Conservation (phyloP, 2,797 vertebrate genomes). For the Falco columbarius region DNA sequence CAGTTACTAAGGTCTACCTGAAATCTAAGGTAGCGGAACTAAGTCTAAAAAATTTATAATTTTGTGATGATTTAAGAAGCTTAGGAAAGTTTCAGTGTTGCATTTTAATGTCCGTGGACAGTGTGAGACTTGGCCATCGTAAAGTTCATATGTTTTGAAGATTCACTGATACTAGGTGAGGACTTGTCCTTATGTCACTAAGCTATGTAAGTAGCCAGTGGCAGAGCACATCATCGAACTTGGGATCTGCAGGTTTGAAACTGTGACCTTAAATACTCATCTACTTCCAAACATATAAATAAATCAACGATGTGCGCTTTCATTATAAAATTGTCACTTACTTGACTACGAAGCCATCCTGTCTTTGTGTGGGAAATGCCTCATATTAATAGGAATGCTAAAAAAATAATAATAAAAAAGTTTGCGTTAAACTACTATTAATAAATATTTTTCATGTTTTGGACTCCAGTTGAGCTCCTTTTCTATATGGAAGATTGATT, state of each 20-base stretch:
- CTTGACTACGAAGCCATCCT: background rate
- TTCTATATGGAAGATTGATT: background rate
- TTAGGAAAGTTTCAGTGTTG: background rate
- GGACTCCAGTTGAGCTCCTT: background rate
- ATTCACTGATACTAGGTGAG: background rate
- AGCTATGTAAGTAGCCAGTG: background rate
- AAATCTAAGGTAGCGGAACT: background rate
- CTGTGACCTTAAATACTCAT: background rate
- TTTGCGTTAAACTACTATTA: background rate
- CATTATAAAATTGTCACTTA: background rate
- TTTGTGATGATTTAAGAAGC: background rate
- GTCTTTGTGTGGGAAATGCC: background rate
- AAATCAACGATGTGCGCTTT: background rate
- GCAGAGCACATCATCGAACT: background rate
- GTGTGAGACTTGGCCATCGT: background rate
- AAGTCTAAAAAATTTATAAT: background rate
- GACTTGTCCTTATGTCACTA: background rate
- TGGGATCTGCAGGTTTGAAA: background rate
- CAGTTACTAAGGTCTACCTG: background rate
- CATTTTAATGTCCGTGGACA: background rate
- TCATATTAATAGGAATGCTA: background rate
- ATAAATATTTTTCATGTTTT: background rate
- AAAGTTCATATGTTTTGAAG: fast-evolving
- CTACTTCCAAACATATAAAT: background rate
- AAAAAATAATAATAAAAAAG: background rate